Percentiles rank a stretch among this genome's conserved stretches.
Evolutionary conservation across 2,113 vertebrate genomes (phyloP).

Genomic region (Plecotus auritus): DNA sequence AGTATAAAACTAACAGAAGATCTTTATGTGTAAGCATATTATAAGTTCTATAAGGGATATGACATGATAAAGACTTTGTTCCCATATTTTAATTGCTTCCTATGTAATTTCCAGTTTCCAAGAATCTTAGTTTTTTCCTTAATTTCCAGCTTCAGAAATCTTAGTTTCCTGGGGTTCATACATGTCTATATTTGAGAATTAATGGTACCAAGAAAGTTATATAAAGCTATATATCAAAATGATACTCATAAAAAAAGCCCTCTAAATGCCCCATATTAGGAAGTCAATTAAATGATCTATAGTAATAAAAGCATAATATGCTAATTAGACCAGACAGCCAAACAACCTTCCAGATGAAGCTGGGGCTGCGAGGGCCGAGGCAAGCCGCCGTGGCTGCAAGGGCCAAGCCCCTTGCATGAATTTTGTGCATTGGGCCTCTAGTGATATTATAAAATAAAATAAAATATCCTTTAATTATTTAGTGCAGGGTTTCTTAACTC

Average conservation of each 20-base stretch:
- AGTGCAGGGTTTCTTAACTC: not conserved
- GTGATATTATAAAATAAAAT: not conserved
- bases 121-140: not conserved
- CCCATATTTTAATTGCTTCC: not conserved
- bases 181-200: slow-evolving; percentile 8
- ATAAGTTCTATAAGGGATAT: not conserved
- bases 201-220: not conserved
- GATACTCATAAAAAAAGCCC: not conserved
- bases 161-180: slow-evolving; percentile 27
- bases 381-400: too few relatives aligned
- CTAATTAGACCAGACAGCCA: too few relatives aligned
- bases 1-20: not conserved
- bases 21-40: not conserved
- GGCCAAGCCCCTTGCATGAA: too few relatives aligned
- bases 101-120: slow-evolving; percentile 20
- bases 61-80: not conserved
- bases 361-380: too few relatives aligned
- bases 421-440: too few relatives aligned
- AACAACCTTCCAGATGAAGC: too few relatives aligned
- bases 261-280: not conserved
- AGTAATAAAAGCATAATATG: too few relatives aligned
- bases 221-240: not conserved
- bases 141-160: not conserved
- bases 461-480: not conserved
- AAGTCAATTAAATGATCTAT: not conserved